Evolutionary conservation across 2,113 vertebrate genomes (phyloP), one percentile per base, ranked within the genome.

Genomic region (Periophthalmodon schlosseri): DNA sequence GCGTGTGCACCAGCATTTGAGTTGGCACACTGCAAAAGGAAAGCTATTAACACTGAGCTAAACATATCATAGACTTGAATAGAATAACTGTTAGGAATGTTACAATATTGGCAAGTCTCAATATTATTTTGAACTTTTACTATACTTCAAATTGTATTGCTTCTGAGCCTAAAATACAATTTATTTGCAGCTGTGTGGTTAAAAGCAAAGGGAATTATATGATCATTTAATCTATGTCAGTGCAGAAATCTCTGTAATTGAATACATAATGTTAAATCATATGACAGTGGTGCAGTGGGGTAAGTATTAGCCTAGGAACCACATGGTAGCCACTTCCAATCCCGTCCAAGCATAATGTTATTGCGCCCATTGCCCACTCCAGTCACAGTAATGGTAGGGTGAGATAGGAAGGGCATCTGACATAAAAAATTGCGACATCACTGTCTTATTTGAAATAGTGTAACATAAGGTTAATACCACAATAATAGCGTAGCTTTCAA

Each of bases 11-110:
- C 46, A 77, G 81, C 81, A 83, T 93, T 93, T 90, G 78, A 73
- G 69, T 90, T 93, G 91, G 91, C 90, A 88, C 75, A 46, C 69
- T 57, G 21, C 68, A 78, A 79, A 76, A 88, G 85, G 78, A 79
- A 87, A 85, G 83, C 73, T 73, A 79, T 88, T 89, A 86, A 88
- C 88, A 61, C 83, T 78, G 78, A 78, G 77, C 52, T 72, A 80
- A 78, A 82, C 83, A 86, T 70, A 76, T 60, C 64, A 75, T 81
- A 63, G 87, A 76, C 75, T 75, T 64, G 54, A 46, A 83, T 80
- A 85, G 57, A 60, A 60, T 79, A 87, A 75, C 77, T 72, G 63
- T 9, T 11, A 57, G 20, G 56, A 10, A n/a, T 57, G 56, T 21
- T 23, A 57, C 21, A 23, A 57, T 57, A 57, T 57, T 57, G 56